Evolutionary conservation across 2,113 vertebrate species (phyloP), one percentile per base, ranked within the genome.

Genomic region (Cyphomyrus discorhynchus): DNA sequence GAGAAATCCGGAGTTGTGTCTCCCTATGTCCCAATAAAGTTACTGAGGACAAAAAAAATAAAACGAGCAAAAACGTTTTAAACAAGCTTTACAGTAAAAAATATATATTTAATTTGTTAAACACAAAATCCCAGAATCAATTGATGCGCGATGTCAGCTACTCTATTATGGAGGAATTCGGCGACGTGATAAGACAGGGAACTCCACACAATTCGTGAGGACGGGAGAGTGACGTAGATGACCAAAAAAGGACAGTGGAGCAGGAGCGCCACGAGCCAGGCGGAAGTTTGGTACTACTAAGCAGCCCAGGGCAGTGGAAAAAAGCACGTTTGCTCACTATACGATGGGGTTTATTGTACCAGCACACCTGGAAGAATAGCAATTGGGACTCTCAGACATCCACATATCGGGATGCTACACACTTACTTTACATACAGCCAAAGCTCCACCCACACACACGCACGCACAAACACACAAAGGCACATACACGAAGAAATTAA

Each of bases 141-240:
- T 35, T 46, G 31, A 88, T 77, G 21, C 19, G 70, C n/a, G 39
- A 39, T 86, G n/a, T 88, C 50, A 90, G 49, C 24, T 50, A 66
- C 77, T 49, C 10, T 56, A 45, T 58, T 84, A 74, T 93, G 91
- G 94, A 94, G 95, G 94, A 94, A 93, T 95, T 95, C 96, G 94
- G 70, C 83, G 74, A 56, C 95, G 95, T 96, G 95, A 95, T 95
- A 94, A 93, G 94, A 93, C 93, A 94, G 95, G 96, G 95, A 96
- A 96, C 94, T 96, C 96, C 96, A 93, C 89, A 52, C 85, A 31
- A 94, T 96, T 95, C 83, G 89, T 49, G 74, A 46, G 35, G 95
- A 97, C 96, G 93, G 94, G 95, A 95, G 95, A 93, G 95, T 97
- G 96, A 97, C 96, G 96, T 97, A 97, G 95, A 96, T 97, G 96